A percentile compares a stretch with the other conserved stretches of the same genome.
These are phyloP conservation scores for Phytoseiulus persimilis DNA, from an alignment of 2,888 invertebrate species.

Conservation along the genomic window DNA sequence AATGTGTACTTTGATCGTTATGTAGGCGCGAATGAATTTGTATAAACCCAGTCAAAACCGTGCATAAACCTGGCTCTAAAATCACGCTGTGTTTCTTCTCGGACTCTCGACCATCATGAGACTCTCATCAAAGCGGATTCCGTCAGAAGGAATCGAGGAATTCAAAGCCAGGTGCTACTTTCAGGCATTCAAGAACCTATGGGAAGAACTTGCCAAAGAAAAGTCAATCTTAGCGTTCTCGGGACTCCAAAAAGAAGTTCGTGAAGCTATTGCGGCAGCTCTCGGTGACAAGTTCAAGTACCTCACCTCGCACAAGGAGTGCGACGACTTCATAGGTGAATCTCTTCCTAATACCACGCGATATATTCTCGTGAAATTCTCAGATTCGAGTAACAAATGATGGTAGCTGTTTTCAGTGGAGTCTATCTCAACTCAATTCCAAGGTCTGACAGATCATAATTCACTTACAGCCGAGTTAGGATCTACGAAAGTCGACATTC, in stretches of 20 bases:
- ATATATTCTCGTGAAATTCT: not conserved
- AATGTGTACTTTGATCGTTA: too few species aligned
- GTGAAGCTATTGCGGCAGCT: constrained; percentile 11
- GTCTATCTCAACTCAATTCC: not conserved
- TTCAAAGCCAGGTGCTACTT: not conserved
- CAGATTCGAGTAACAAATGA: not conserved
- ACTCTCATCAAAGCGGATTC: too few species aligned
- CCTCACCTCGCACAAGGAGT: not conserved
- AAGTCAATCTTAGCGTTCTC: not conserved
- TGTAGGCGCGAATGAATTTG: too few species aligned
- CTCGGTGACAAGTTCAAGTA: constrained; percentile 15
- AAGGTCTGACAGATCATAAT: not conserved
- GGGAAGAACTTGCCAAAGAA: constrained; percentile 13
- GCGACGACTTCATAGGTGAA: constrained; percentile 18
- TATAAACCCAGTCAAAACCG: too few species aligned
- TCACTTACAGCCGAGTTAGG: not conserved
- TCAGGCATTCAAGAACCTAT: not conserved
- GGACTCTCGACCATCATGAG: too few species aligned
- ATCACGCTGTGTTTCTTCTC: too few species aligned
- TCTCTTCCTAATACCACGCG: too few species aligned
- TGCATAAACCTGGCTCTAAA: too few species aligned
- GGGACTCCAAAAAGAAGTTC: not conserved
- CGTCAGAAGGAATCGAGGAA: too few species aligned
- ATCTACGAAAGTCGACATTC: not conserved
- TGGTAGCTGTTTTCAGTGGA: too few species aligned